phyloP scores from a whole-genome alignment of 2,797 vertebrate genomes.

The Clarias platycephalus region DNA sequence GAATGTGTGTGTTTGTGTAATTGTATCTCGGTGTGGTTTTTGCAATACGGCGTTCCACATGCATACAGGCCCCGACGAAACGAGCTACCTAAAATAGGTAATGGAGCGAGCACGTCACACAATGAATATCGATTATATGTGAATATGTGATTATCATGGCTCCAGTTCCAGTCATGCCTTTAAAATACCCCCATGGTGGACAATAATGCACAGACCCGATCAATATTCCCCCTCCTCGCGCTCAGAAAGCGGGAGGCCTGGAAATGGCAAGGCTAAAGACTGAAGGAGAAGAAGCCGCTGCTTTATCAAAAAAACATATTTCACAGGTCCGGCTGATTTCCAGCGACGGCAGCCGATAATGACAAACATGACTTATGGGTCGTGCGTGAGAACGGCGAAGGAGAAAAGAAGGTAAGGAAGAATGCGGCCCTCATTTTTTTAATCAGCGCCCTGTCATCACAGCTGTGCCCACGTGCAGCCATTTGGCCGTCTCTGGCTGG shows the following conservation, averaged over 20 bases:
- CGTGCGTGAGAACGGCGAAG: constrained; percentile 35
- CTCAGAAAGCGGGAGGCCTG: constrained; percentile 36
- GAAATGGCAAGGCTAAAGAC: constrained; percentile 65
- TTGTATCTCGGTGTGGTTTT: constrained; percentile 5
- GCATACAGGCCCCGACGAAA: constrained; percentile 16
- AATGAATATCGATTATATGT: constrained; percentile 61
- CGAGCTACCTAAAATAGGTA: constrained; percentile 59
- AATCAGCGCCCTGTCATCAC: constrained; percentile 54
- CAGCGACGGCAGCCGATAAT: constrained; percentile 60
- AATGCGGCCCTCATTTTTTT: constrained; percentile 46
- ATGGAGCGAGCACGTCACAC: constrained; percentile 66
- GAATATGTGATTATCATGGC: constrained; percentile 72
- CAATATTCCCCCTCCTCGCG: constrained; percentile 62
- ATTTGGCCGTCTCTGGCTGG: constrained; percentile 35
- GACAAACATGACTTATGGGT: constrained; percentile 64
- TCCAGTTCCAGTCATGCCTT: constrained; percentile 72
- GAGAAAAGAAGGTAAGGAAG: constrained; percentile 36
- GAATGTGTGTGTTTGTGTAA: not conserved
- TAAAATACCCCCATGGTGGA: constrained; percentile 60
- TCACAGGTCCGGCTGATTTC: constrained; percentile 65
- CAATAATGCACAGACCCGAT: constrained; percentile 68
- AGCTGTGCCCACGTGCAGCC: constrained; percentile 40
- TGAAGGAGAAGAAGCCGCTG: constrained; percentile 61
- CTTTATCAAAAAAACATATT: constrained; percentile 71
- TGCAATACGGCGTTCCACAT: not conserved